Evolutionary conservation across 2,888 invertebrate species (phyloP), one percentile per base, ranked within the genome.

Genomic region (Uloborus plumipes): DNA sequence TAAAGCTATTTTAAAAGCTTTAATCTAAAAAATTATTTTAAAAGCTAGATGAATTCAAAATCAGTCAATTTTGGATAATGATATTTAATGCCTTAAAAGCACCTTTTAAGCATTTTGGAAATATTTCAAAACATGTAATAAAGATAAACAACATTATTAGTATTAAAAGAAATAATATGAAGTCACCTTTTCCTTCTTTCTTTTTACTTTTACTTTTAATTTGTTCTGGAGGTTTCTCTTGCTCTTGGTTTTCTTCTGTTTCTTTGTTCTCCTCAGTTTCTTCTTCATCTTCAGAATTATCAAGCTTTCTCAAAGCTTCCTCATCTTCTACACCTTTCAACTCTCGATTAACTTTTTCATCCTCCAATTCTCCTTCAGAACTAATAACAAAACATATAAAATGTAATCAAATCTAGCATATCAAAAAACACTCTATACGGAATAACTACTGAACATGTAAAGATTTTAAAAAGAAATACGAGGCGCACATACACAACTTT

Each of bases 281-380:
- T 0, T 94, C 94, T 76, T 95, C 95, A 88, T 95, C 95, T 88
- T 95, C 96, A 0, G 96, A 96, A 0, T 94, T 94, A 22, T 97
- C 91, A 58, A 98, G 90, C 88, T 96, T 95, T 84, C 95, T 92
- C 62, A 97, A 90, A 0, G 94, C 97, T 86, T 93, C 94, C 88
- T 97, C 97, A 87, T 97, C 96, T 0, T 96, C 96, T 0, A 99
- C 99, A 62, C 93, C 93, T 84, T 87, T 86, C 67, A 88, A 65
- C 78, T 87, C 85, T 87, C 88, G 50, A 88, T 88, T 84, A 11
- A 61, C 59, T 62, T 86, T 85, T 74, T 85, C 86, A 14, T 85
- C 85, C 64, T 85, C 85, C 20, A 84, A 77, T 73, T 85, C 85
- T 22, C 51, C 74, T 59, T 77, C 77, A 58, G 77, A 77, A 0